Evolutionary conservation across 1,140 invertebrate species (phyloP).

Genomic region (Lasioglossum albipes): DNA sequence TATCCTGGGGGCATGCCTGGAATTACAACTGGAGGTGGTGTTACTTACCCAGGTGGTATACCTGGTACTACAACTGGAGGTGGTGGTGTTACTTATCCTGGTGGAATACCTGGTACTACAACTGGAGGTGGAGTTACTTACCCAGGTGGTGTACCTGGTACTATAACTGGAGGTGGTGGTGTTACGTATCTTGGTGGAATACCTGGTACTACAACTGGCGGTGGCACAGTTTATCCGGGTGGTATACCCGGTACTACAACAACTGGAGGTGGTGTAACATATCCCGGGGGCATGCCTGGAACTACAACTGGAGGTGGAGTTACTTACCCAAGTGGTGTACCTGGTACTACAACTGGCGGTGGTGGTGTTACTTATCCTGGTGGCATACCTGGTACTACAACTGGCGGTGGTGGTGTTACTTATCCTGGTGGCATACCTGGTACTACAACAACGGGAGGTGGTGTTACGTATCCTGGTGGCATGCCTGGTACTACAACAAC

Average conservation of each 20-base stretch:
- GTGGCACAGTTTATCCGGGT: no score
- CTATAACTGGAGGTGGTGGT: not conserved
- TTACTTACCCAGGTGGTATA: conserved; percentile 23
- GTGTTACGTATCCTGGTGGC: conserved; percentile 16
- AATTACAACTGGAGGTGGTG: conserved; percentile 36
- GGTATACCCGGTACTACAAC: no score
- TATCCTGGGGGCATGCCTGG: conserved; percentile 41
- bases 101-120: conserved; percentile 32
- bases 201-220: no score
- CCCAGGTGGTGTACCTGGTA: no score
- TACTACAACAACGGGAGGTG: not conserved
- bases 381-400: conserved; percentile 6
- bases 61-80: conserved; percentile 33
- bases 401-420: not conserved
- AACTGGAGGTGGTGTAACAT: no score
- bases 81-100: no score
- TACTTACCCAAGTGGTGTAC: no score
- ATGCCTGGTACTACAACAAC: conserved; percentile 29
- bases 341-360: no score
- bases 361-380: conserved; percentile 12
- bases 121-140: not conserved
- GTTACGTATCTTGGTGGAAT: conserved; percentile 2
- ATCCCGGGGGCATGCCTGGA: conserved; percentile 23
- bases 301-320: not conserved
- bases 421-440: conserved; percentile 24